Evolutionary conservation across 2,797 vertebrate species (phyloP).

Genomic region (Notolepis coatsorum): DNA sequence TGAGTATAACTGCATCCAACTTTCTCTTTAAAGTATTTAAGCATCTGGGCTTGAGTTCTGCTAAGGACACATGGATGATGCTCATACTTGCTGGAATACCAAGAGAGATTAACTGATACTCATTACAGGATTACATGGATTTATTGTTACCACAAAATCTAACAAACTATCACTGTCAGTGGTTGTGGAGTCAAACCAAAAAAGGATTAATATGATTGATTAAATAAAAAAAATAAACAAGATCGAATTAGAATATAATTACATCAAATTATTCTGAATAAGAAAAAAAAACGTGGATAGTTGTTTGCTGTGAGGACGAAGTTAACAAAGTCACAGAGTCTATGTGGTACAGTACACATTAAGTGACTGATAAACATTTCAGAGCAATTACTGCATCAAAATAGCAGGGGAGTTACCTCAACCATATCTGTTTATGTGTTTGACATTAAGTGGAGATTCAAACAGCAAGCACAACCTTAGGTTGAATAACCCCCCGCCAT

Average conservation of each 20-base stretch:
- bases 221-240: no score
- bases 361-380: neutral
- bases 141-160: no score
- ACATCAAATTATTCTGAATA: no score
- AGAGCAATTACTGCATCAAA: conserved; percentile 14
- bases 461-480: conserved; percentile 43
- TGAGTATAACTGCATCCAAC: no score
- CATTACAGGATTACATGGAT: neutral
- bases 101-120: neutral
- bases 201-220: no score
- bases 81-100: conserved; percentile 16
- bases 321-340: conserved; percentile 1
- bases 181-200: no score
- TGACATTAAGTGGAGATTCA: conserved; percentile 18
- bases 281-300: no score
- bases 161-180: no score
- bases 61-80: conserved; percentile 19
- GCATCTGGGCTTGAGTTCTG: no score
- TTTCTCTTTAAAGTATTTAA: no score
- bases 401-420: conserved; percentile 27
- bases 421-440: conserved; percentile 13
- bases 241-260: no score
- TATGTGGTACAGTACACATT: conserved; percentile 8
- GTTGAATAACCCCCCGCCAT: no score
- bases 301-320: neutral